Evolutionary conservation across 2,113 vertebrate genomes (phyloP), one percentile per base, ranked within the genome.

Genomic region (Lonchura striata): DNA sequence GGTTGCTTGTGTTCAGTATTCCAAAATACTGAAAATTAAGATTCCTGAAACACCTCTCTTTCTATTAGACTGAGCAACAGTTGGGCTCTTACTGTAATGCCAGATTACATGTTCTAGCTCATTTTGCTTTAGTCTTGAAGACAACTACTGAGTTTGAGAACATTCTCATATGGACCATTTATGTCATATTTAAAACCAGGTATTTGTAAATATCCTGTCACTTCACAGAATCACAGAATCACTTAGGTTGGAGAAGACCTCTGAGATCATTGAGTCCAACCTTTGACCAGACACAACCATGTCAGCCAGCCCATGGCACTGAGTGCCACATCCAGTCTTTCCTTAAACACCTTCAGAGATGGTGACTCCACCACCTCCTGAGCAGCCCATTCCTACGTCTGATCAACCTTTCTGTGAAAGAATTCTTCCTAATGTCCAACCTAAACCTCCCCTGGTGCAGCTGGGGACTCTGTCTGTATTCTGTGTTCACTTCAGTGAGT

Each of bases 111-210:
- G 22, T 76, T 87, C 47, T 47, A 69, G 63, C 46, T 82, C 9
- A 85, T 61, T 89, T 86, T 86, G 37, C 25, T 94, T 85, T 94
- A n/a, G 41, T 92, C 39, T 44, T 94, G 82, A 68, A 82, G 87
- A 52, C 12, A 63, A 3, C 30, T 78, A 63, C 35, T 39, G 57
- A 72, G 46, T 85, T 87, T 69, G 57, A 95, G 70, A 89, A 59
- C 0, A 0, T 85, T 89, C n/a, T 82, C 7, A 13, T 85, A 61
- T 72, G 33, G 39, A 44, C 63, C n/a, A 15, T 49, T 83, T 68
- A 75, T 60, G 30, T 42, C 7, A 5, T 64, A 68, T 86, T 82
- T 81, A 61, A 91, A 64, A 87, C 15, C 18, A 50, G 4, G 12
- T 69, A 23, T 68, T 82, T 85, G 22, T 71, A 60, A 84, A 63